Base-by-base conservation (phyloP, 2,888 invertebrate species). In the Oasisia sp. region DNA sequence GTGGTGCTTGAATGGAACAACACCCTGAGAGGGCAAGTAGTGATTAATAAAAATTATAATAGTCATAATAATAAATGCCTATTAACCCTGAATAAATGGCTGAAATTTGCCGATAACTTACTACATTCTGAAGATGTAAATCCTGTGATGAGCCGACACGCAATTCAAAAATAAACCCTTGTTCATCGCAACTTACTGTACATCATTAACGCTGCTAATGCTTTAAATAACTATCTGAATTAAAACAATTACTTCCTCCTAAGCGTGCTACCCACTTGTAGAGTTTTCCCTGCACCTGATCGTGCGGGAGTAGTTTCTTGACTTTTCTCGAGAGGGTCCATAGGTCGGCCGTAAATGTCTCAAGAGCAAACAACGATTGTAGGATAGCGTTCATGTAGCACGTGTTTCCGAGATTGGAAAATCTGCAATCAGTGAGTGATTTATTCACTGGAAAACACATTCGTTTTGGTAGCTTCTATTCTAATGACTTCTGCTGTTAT, bases 381-480 rank as follows among this genome's bases (percentile, higher is more conserved):
- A 96, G 94, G 58, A 95, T 95, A 38, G 96, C 95, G 93, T 96
- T 96, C 96, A 96, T 96, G 93, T 96, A 96, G 92, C 96, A 96
- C 12, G 96, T 95, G 93, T 96, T 96, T 0, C 96, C 96, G 19
- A 96, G 94, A 93, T 96, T 96, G 27, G 95, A 95, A 93, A 96
- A 95, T 32, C 96, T 96, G 94, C 89, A 94, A 94, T 91, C 92
- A 45, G 92, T 50, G 50, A 74, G 19, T 0, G 27, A 74, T 27
- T 27, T 11, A 50, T 50, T 50, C 50, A 50, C 14, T 50, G 8
- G 11, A 92, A 89, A 89, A 92, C 27, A 27, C 56, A 56, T 56
- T 27, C 3, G 19, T 27, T 74, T 74, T 27, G 7, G 74, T 74
- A 50, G 50, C 50, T 50, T 50, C 50, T 8, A 38, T 50, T 50